A percentile compares a stretch with the other conserved stretches of the same genome.
phyloP scores from a whole-genome alignment of 2,113 vertebrate species.

The Haemorhous mexicanus region DNA sequence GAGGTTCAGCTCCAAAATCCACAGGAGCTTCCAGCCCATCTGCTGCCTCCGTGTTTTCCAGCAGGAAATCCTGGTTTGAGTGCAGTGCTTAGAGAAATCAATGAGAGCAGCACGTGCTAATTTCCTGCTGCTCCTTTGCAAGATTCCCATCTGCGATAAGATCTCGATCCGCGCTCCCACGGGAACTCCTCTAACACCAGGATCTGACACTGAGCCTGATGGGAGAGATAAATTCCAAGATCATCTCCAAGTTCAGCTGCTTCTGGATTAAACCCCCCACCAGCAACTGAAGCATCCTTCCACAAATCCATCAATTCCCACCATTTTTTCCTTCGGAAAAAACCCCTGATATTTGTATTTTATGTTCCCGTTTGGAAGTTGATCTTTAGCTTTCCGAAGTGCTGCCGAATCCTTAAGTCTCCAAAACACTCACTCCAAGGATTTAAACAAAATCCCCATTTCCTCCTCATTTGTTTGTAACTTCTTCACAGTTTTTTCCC shows the following conservation, averaged over 20 bases:
- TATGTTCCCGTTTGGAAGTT: background rate
- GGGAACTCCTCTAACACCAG: background rate
- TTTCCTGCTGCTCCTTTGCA: background rate
- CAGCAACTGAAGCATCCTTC: background rate
- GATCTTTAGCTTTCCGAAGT: background rate
- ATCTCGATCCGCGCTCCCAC: fast-evolving
- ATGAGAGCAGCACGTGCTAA: background rate
- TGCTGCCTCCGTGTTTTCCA: background rate
- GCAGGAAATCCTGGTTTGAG: background rate
- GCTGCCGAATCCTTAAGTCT: background rate
- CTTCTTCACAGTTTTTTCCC: background rate
- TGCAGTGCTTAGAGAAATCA: background rate
- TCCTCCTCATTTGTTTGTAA: background rate
- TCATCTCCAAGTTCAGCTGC: background rate
- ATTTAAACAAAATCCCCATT: background rate
- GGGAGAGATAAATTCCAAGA: background rate
- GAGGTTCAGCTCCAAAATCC: background rate
- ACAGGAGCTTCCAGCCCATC: background rate
- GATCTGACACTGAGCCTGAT: background rate
- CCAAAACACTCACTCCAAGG: background rate
- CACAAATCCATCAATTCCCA: background rate
- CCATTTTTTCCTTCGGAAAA: background rate
- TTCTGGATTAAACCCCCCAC: background rate
- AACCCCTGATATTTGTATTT: fast-evolving
- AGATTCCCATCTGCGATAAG: background rate